Percentiles rank a stretch among this genome's conserved stretches.
These are phyloP conservation scores for Orgyia antiqua DNA, from an alignment of 2,888 invertebrate species.

Conservation along the genomic window DNA sequence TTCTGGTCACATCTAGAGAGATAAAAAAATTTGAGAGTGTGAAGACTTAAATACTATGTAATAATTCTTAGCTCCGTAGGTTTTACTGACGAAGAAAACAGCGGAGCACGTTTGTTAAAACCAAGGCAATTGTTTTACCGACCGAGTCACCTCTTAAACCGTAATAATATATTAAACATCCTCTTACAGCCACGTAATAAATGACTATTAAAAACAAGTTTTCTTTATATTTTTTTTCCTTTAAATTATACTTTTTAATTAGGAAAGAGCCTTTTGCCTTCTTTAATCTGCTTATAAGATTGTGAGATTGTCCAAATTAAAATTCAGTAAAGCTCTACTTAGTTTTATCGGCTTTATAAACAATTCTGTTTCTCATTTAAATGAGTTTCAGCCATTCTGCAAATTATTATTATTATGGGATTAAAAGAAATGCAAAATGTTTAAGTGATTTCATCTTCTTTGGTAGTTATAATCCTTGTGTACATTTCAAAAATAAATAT, in stretches of 20 bases:
- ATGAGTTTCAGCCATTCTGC: conserved; percentile 29
- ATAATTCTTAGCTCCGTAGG: too few species aligned
- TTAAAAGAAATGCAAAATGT: conserved; percentile 13
- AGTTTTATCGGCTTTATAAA: conserved; percentile 43
- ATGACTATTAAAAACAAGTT: too few species aligned
- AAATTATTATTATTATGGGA: conserved; percentile 26
- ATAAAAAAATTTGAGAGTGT: too few species aligned
- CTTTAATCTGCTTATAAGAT: conserved; percentile 66
- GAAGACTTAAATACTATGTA: too few species aligned
- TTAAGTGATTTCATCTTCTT: conserved; percentile 6
- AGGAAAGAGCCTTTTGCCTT: conserved; percentile 46
- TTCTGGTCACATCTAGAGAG: too few species aligned
- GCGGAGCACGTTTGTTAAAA: too few species aligned
- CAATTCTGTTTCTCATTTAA: conserved; percentile 44
- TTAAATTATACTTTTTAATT: conserved; percentile 70
- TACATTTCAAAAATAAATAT: conserved; percentile 1
- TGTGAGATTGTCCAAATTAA: conserved; percentile 58
- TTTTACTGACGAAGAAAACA: too few species aligned
- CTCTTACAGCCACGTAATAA: too few species aligned
- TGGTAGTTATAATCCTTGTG: not conserved
- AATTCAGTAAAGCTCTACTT: conserved; percentile 53
- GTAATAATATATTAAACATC: too few species aligned
- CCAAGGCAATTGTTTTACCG: too few species aligned
- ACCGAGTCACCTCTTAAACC: too few species aligned
- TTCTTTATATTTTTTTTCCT: conserved; percentile 38